Percentiles rank a stretch among this genome's conserved stretches.
These are phyloP conservation scores for Euglossa dilemma DNA, from an alignment of 1,140 invertebrate species.

Conservation along the genomic window DNA sequence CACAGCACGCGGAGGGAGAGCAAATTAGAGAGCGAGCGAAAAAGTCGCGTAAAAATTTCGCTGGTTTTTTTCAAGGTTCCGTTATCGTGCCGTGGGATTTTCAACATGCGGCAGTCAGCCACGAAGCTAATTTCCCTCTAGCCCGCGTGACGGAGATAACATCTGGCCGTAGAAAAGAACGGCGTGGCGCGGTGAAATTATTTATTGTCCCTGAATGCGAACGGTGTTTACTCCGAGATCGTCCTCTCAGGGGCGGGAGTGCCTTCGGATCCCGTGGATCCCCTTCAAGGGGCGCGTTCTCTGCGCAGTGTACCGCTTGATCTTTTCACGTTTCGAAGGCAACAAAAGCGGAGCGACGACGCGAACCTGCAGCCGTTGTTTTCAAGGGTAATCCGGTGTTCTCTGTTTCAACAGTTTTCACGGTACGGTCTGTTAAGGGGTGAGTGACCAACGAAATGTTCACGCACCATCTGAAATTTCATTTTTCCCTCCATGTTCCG, in stretches of 20 bases:
- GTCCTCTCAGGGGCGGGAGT: neutral
- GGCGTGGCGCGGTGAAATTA: slow-evolving; percentile 24
- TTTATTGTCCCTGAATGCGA: slow-evolving; percentile 42
- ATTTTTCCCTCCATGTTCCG: neutral
- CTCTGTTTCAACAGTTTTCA: neutral
- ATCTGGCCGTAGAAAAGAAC: slow-evolving; percentile 47
- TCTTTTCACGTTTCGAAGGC: slow-evolving; percentile 21
- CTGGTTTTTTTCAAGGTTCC: neutral
- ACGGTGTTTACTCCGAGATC: slow-evolving; percentile 37
- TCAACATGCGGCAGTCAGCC: neutral
- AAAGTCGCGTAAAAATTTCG: neutral
- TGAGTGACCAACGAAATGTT: neutral
- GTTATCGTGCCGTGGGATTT: slow-evolving; percentile 9
- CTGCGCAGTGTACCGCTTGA: slow-evolving; percentile 8
- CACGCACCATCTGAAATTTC: neutral
- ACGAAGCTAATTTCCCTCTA: slow-evolving; percentile 33
- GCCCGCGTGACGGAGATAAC: slow-evolving; percentile 24
- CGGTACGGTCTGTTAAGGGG: neutral
- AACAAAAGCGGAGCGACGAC: neutral
- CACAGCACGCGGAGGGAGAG: neutral
- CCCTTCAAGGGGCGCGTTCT: slow-evolving; percentile 6
- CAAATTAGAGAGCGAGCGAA: neutral
- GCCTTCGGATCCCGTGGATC: neutral
- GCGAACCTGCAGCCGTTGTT: neutral
- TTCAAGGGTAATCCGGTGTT: slow-evolving; percentile 1